These are phyloP conservation scores for Baccha elongata DNA, from an alignment of 2,888 invertebrate species.

Conservation along the genomic window DNA sequence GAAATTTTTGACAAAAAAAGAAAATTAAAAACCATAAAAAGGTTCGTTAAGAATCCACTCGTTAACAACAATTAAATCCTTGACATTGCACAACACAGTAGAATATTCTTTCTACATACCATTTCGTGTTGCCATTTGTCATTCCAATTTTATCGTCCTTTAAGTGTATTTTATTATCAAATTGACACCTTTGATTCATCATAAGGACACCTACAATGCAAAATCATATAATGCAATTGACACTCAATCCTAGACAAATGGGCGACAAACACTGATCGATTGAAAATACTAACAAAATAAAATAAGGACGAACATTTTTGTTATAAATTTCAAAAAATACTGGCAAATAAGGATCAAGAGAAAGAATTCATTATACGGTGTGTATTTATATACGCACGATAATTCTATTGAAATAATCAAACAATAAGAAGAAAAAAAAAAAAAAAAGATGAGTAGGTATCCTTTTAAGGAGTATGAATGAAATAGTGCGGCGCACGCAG, in stretches of 20 bases:
- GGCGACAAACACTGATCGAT: slow-evolving; percentile 70
- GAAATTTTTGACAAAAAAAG: not conserved
- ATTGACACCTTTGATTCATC: slow-evolving; percentile 62
- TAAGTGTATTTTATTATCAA: slow-evolving; percentile 70
- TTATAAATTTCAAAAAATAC: slow-evolving; percentile 56
- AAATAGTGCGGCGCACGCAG: slow-evolving; percentile 64
- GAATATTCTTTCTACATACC: slow-evolving; percentile 13
- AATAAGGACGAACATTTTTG: slow-evolving; percentile 44
- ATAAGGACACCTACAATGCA: slow-evolving; percentile 51
- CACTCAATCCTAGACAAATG: slow-evolving; percentile 70
- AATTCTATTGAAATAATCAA: slow-evolving; percentile 66
- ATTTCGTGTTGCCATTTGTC: slow-evolving; percentile 57
- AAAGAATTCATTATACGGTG: slow-evolving; percentile 47
- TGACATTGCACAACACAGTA: slow-evolving; percentile 44
- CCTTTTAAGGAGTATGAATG: slow-evolving; percentile 54
- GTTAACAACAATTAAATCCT: slow-evolving; percentile 69
- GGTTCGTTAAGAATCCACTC: slow-evolving; percentile 68
- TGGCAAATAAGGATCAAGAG: slow-evolving; percentile 64
- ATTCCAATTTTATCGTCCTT: slow-evolving; percentile 68
- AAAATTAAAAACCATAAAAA: slow-evolving; percentile 67
- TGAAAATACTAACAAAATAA: not conserved
- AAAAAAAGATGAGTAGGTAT: too few species aligned
- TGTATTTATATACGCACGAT: slow-evolving; percentile 69
- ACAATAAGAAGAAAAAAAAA: slow-evolving; percentile 33
- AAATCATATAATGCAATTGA: slow-evolving; percentile 67